These are phyloP conservation scores for Atethmia centrago DNA, from an alignment of 2,888 invertebrate genomes.

Conservation along the genomic window DNA sequence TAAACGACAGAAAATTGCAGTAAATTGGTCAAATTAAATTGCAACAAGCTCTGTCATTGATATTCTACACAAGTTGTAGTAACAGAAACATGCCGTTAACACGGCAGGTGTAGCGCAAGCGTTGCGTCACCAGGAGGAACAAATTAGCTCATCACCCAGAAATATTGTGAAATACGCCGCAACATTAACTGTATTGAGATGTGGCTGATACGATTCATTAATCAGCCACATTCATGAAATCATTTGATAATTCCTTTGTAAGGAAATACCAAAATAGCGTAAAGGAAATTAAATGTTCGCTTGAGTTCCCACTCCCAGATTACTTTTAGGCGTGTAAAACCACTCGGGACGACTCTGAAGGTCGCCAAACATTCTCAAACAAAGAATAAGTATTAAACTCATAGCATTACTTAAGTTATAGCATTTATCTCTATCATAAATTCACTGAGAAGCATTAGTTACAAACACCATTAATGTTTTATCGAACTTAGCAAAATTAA, in stretches of 20 bases:
- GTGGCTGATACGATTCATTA: conserved; percentile 48
- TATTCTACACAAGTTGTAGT: conserved; percentile 56
- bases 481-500: conserved; percentile 60
- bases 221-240: conserved; percentile 32
- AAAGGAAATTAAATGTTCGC: conserved; percentile 28
- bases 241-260: conserved; percentile 37
- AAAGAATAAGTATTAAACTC: conserved; percentile 32
- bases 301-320: conserved; percentile 25
- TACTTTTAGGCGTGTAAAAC: conserved; percentile 3
- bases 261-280: conserved; percentile 23
- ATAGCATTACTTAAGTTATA: too few relatives aligned
- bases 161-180: conserved; percentile 53
- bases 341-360: conserved; percentile 12
- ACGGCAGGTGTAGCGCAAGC: conserved; percentile 53
- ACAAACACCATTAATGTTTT: conserved; percentile 59
- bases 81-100: conserved; percentile 54
- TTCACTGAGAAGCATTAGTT: conserved; percentile 38
- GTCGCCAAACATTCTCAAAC: conserved; percentile 19
- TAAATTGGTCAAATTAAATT: conserved; percentile 34
- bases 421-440: conserved; percentile 35
- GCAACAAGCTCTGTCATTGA: conserved; percentile 47
- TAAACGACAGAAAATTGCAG: conserved; percentile 31
- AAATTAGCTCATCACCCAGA: conserved; percentile 63
- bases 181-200: conserved; percentile 41
- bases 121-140: conserved; percentile 57